Evolutionary conservation across 2,888 invertebrate genomes (phyloP).

Genomic region (Copidosoma aretas): DNA sequence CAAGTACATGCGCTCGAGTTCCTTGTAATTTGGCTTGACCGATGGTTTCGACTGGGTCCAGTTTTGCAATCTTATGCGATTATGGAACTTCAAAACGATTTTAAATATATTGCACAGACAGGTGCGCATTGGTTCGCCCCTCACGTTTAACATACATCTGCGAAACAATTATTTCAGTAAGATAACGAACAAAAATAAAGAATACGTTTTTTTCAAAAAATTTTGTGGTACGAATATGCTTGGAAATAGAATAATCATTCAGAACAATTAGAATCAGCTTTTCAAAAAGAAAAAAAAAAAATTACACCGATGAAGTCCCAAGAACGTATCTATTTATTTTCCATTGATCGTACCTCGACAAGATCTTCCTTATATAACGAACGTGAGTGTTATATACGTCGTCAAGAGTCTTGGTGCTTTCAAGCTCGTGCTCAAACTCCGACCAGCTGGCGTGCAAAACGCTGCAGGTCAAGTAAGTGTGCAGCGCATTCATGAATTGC

Average conservation of each 20-base stretch:
- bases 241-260: neutral
- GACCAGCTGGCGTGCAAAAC: constrained; percentile 79
- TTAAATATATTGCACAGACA: constrained; percentile 76
- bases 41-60: constrained; percentile 63
- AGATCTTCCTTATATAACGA: constrained; percentile 76
- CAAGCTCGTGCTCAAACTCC: constrained; percentile 73
- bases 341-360: constrained; percentile 66
- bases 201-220: neutral
- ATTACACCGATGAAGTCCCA: neutral
- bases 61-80: constrained; percentile 67
- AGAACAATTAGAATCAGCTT: neutral
- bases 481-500: constrained; percentile 76
- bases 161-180: no score
- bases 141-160: constrained; percentile 75
- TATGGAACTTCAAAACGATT: constrained; percentile 75
- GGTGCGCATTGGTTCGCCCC: constrained; percentile 73
- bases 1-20: constrained; percentile 68
- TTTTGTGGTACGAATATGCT: neutral
- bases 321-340: neutral
- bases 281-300: constrained; percentile 2
- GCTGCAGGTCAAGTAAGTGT: constrained; percentile 79
- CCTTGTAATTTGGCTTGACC: constrained; percentile 67
- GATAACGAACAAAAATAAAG: constrained; percentile 16
- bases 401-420: constrained; percentile 72
- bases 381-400: constrained; percentile 77